Conservation (phyloP, 2,797 vertebrate species). For the Sparidentex hasta region DNA sequence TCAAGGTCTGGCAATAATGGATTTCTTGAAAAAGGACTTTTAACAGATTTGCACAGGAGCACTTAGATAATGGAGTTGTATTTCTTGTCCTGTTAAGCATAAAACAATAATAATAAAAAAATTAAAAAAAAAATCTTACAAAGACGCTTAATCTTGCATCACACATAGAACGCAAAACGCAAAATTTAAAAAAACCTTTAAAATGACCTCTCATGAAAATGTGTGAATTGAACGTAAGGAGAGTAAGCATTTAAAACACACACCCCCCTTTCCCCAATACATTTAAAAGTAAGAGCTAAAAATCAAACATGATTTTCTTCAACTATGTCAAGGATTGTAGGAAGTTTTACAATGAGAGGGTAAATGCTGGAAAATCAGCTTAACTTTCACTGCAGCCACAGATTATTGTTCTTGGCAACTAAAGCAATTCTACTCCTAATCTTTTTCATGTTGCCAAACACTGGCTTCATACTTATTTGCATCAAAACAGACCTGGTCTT, state of each 20-base stretch:
- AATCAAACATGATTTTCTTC: too few species aligned
- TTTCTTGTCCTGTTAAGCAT: conserved; percentile 7
- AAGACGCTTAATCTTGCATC: background rate
- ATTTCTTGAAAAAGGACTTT: conserved; percentile 11
- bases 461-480: conserved; percentile 18
- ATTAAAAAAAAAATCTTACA: background rate
- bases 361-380: background rate
- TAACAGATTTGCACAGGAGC: background rate
- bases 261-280: too few species aligned
- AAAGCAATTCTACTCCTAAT: background rate
- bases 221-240: background rate
- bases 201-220: background rate
- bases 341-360: background rate
- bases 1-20: conserved; percentile 14
- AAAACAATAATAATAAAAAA: too few species aligned
- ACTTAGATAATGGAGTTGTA: conserved; percentile 5
- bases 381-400: background rate
- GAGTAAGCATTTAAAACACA: background rate
- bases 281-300: background rate
- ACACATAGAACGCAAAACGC: background rate
- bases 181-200: too few species aligned
- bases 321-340: background rate
- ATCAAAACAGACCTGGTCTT: conserved; percentile 38
- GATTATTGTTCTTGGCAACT: conserved; percentile 3
- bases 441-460: conserved; percentile 8